These are phyloP conservation scores for Scarus forsteni DNA, from an alignment of 2,797 vertebrate genomes.

Conservation along the genomic window DNA sequence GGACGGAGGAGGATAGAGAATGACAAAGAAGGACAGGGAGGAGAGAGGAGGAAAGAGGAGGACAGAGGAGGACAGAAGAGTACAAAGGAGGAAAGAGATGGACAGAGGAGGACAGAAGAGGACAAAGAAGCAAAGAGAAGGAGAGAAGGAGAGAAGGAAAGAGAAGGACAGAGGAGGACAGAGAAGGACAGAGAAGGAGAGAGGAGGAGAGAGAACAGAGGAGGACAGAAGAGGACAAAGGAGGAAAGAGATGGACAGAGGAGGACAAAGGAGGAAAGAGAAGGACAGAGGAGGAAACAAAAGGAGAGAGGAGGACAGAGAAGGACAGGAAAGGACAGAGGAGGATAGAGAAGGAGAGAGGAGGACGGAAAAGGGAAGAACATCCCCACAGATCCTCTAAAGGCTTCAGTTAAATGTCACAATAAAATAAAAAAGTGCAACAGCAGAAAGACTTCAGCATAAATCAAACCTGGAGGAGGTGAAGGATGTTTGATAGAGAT, in stretches of 20 bases:
- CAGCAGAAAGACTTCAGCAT: background rate
- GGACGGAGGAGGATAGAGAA: background rate
- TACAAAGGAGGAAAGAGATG: too few species aligned
- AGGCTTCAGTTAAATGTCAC: conserved; percentile 12
- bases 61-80: background rate
- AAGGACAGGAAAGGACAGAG: background rate
- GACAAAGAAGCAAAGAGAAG: too few species aligned
- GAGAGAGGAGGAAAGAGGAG: background rate
- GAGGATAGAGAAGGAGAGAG: background rate
- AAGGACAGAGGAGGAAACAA: conserved; percentile 1
- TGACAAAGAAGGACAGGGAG: background rate
- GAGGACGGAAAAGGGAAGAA: too few species aligned
- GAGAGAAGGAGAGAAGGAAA: conserved; percentile 5
- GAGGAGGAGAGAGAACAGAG: too few species aligned
- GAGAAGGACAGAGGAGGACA: background rate
- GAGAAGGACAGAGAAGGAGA: background rate
- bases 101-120: conserved; percentile 1
- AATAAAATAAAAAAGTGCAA: conserved; percentile 9
- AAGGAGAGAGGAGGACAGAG: background rate
- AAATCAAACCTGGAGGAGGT: background rate
- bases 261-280: background rate
- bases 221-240: background rate
- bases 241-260: background rate
- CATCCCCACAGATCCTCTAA: background rate
- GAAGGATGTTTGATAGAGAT: background rate